A percentile compares a stretch with the other conserved stretches of the same genome.
phyloP scores from a whole-genome alignment of 2,797 vertebrate genomes.

The Gallinago stenura region DNA sequence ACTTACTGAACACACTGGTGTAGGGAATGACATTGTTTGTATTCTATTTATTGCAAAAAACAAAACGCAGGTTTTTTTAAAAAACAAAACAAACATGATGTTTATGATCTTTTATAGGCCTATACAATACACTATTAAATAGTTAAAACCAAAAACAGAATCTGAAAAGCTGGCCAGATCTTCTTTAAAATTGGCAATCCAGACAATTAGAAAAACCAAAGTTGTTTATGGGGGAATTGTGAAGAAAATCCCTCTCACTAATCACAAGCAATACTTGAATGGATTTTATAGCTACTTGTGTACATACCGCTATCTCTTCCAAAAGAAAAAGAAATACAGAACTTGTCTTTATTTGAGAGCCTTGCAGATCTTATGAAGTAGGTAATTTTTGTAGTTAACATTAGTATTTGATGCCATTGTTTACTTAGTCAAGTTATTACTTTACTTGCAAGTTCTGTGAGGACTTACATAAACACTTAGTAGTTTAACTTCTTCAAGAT shows the following conservation, averaged over 20 bases:
- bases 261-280: neutral
- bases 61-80: neutral
- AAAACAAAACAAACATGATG: neutral
- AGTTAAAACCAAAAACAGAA: neutral
- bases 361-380: neutral
- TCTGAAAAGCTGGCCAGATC: neutral
- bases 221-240: neutral
- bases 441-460: neutral
- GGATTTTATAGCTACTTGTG: neutral
- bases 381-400: neutral
- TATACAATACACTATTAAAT: neutral
- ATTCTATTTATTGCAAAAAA: neutral
- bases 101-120: neutral
- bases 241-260: neutral
- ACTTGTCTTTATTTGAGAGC: neutral
- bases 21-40: neutral
- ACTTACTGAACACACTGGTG: neutral
- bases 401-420: neutral
- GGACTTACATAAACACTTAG: neutral
- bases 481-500: neutral
- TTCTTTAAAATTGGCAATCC: neutral
- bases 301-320: neutral
- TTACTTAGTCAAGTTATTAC: neutral
- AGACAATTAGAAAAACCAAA: neutral
- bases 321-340: neutral